Percentiles rank a stretch among this genome's conserved stretches.
Conservation (phyloP, 2,113 vertebrate species). For the Chamaea fasciata region DNA sequence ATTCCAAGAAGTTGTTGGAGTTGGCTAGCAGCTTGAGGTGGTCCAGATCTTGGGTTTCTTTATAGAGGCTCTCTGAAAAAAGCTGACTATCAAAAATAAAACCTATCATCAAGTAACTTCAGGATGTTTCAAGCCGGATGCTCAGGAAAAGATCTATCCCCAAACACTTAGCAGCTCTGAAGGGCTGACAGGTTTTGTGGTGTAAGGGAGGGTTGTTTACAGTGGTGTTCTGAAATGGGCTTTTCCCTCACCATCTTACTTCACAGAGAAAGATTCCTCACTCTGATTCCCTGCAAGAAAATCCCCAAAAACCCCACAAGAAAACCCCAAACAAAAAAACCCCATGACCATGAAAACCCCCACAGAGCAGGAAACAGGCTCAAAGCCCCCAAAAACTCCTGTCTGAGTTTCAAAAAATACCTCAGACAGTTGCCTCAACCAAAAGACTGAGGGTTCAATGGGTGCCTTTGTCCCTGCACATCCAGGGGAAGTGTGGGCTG, state of each 20-base stretch:
- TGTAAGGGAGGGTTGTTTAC: background rate
- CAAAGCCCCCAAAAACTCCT: background rate
- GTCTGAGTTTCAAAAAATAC: background rate
- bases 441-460: background rate
- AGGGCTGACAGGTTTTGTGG: background rate
- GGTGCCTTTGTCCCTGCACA: background rate
- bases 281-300: background rate
- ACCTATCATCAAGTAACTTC: background rate
- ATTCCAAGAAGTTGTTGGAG: background rate
- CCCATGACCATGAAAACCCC: rapidly evolving
- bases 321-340: background rate
- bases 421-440: background rate
- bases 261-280: background rate
- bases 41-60: background rate
- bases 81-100: background rate
- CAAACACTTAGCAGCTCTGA: background rate
- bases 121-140: background rate
- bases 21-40: background rate
- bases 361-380: background rate
- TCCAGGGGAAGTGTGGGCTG: rapidly evolving
- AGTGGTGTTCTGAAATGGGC: background rate
- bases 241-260: background rate
- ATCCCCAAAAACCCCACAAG: background rate
- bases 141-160: background rate
- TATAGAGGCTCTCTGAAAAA: background rate